Conservation (phyloP, 37 sponge, comb jelly and placozoan genomes). For the Spongilla lacustris region DNA sequence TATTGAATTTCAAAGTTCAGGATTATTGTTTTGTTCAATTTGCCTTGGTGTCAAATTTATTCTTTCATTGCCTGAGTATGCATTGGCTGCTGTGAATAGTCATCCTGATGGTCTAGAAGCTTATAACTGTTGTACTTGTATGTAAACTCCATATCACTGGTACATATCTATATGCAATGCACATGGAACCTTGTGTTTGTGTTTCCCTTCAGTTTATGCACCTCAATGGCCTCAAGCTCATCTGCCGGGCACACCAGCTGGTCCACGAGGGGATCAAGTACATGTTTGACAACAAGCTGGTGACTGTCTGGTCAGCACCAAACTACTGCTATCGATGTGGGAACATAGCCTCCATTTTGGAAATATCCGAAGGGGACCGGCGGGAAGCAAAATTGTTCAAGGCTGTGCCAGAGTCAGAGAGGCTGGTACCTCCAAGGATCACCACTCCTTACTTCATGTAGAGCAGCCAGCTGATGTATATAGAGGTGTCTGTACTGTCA, state of each 20-base stretch:
- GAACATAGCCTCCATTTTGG: constrained; percentile 94
- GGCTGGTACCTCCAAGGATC: constrained; percentile 86
- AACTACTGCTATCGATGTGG: constrained; percentile 99
- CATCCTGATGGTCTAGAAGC: no score
- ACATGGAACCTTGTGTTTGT: no score
- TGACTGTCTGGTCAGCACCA: constrained; percentile 99
- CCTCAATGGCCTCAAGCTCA: constrained; percentile 89
- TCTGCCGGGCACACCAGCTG: constrained; percentile 98
- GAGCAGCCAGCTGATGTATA: not conserved
- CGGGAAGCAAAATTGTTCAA: constrained; percentile 87
- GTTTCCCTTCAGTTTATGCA: constrained; percentile 85
- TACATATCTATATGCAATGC: no score
- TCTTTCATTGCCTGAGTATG: no score
- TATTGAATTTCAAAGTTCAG: no score
- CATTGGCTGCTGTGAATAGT: no score
- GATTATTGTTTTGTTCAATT: no score
- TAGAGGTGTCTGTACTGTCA: not conserved
- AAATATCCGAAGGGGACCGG: constrained; percentile 45
- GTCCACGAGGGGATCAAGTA: constrained; percentile 99
- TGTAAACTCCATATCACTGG: no score
- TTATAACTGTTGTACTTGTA: no score
- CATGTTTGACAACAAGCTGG: constrained; percentile 96
- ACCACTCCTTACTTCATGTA: constrained; percentile 97
- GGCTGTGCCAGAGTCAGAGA: constrained; percentile 91
- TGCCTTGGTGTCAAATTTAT: no score